These are phyloP conservation scores for Fistularia commersonii DNA, from an alignment of 2,797 vertebrate genomes.

Conservation along the genomic window DNA sequence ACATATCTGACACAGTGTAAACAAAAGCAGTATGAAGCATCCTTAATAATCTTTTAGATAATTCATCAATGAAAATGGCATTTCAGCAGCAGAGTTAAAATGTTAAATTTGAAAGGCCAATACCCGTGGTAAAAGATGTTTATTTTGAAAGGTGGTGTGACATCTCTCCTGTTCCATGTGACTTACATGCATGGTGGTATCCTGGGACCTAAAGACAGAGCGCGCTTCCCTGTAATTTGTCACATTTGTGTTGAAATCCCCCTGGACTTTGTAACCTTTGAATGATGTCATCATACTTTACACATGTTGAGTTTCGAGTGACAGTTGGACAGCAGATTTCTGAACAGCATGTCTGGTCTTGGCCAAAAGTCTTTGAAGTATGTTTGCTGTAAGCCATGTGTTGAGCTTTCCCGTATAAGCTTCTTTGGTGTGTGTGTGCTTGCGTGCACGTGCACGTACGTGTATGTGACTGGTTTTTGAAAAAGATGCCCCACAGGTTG, in stretches of 20 bases:
- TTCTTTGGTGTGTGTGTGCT: conserved; percentile 23
- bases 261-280: conserved; percentile 5
- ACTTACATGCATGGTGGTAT: conserved; percentile 21
- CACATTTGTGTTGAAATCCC: conserved; percentile 23
- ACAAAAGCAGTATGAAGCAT: too few species aligned
- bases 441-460: conserved; percentile 12
- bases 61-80: too few species aligned
- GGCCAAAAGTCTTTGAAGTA: conserved; percentile 47
- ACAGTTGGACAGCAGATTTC: conserved; percentile 36
- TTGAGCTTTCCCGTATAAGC: conserved; percentile 42
- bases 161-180: conserved; percentile 34
- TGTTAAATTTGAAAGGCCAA: too few species aligned
- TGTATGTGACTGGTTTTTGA: conserved; percentile 8
- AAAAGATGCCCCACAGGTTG: conserved; percentile 26
- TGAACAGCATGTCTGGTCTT: conserved; percentile 47
- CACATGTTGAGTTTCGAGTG: conserved; percentile 14
- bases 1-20: too few species aligned
- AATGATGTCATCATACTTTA: conserved; percentile 14
- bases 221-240: conserved; percentile 39
- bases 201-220: conserved; percentile 21
- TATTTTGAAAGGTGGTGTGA: conserved; percentile 3
- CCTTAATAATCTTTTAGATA: too few species aligned
- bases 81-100: too few species aligned
- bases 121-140: not conserved
- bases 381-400: conserved; percentile 52